Percentiles rank a stretch among this genome's conserved stretches.
These are phyloP conservation scores for Papilio helenus DNA, from an alignment of 1,140 invertebrate genomes.

Conservation along the genomic window DNA sequence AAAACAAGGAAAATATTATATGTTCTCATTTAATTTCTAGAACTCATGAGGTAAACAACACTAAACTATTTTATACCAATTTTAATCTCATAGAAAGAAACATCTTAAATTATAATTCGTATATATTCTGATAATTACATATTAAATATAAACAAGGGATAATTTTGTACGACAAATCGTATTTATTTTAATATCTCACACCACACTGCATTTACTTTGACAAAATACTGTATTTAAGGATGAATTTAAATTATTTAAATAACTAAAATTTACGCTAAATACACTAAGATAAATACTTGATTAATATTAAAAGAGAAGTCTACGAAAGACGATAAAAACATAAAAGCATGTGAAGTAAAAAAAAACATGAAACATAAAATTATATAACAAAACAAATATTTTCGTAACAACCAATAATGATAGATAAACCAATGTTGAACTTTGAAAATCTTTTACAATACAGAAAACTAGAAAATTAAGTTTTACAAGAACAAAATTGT, in stretches of 20 bases:
- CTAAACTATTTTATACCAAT: slow-evolving; percentile 76
- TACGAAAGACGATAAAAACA: slow-evolving; percentile 59
- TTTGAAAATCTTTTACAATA: background rate
- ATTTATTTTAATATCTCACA: slow-evolving; percentile 6
- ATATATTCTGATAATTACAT: slow-evolving; percentile 49
- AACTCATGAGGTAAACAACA: slow-evolving; percentile 82
- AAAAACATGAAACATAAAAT: slow-evolving; percentile 76
- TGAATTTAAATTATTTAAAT: slow-evolving; percentile 61
- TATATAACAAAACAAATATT: slow-evolving; percentile 76
- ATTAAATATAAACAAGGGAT: slow-evolving; percentile 44
- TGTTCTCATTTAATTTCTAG: slow-evolving; percentile 81
- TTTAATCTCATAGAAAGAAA: slow-evolving; percentile 67
- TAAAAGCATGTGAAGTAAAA: slow-evolving; percentile 57
- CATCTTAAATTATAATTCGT: slow-evolving; percentile 50
- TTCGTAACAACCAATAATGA: slow-evolving; percentile 74
- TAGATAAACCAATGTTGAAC: slow-evolving; percentile 47
- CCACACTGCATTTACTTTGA: slow-evolving; percentile 66
- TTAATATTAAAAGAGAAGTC: slow-evolving; percentile 63
- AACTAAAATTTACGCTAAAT: slow-evolving; percentile 77
- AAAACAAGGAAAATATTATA: slow-evolving; percentile 59
- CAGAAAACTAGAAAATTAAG: background rate
- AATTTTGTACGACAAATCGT: slow-evolving; percentile 50
- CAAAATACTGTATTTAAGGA: slow-evolving; percentile 63
- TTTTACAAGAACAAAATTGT: background rate
- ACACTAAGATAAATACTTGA: slow-evolving; percentile 76